Evolutionary conservation across 1,140 invertebrate species (phyloP).

Genomic region (Drosophila novamexicana): DNA sequence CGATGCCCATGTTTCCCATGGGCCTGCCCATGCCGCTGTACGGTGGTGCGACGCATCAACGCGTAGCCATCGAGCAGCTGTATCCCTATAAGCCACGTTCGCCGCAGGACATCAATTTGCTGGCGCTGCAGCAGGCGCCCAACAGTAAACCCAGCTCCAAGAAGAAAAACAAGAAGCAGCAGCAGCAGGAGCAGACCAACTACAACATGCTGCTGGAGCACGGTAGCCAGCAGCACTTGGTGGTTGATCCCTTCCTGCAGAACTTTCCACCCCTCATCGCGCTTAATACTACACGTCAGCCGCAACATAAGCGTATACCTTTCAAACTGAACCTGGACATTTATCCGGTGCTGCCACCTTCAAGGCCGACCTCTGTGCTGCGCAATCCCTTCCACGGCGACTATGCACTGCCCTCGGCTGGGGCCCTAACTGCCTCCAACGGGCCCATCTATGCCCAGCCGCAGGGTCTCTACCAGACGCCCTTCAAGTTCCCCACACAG

Average conservation of each 20-base stretch:
- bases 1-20: conserved; percentile 63
- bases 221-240: conserved; percentile 60
- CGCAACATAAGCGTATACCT: conserved; percentile 65
- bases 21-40: conserved; percentile 46
- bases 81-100: conserved; percentile 78
- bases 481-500: conserved; percentile 67
- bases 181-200: conserved; percentile 45
- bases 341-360: conserved; percentile 71
- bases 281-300: conserved; percentile 67
- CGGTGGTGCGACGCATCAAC: conserved; percentile 58
- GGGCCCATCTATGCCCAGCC: conserved; percentile 9
- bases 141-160: conserved; percentile 48
- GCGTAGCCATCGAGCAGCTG: conserved; percentile 76
- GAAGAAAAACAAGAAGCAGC: conserved; percentile 64
- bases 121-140: conserved; percentile 65
- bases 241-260: conserved; percentile 60
- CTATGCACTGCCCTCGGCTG: conserved; percentile 53
- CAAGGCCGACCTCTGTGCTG: conserved; percentile 62
- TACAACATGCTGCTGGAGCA: conserved; percentile 53
- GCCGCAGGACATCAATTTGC: conserved; percentile 71
- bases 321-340: conserved; percentile 79
- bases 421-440: conserved; percentile 2
- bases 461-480: conserved; percentile 58
- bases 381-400: conserved; percentile 75
- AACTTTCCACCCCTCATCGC: conserved; percentile 51